Base-by-base conservation (phyloP, 2,888 invertebrate species). In the Nymphalis c-album region DNA sequence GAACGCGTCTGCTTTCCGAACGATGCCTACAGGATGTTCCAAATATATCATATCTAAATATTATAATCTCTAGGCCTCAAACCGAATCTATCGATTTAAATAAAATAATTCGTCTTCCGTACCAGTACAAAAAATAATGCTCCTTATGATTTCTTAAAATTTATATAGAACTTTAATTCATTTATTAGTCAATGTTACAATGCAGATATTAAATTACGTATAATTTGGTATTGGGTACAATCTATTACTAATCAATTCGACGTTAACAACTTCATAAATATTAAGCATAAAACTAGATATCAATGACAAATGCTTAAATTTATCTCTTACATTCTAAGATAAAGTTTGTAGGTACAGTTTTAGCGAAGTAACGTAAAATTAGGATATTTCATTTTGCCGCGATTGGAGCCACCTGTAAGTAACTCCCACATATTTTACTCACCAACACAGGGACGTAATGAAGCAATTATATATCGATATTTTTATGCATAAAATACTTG, bases 401-500 rank as follows among this genome's bases (percentile, higher is more conserved):
- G 18, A 62, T 50, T 70, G 76, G 72, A 86, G 68, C 92, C 80
- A 73, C 88, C 92, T 91, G 87, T 92, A 83, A 83, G 80, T 75
- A 77, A 88, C 90, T 91, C 91, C 90, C 91, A 91, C 92, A 91
- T 92, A 92, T 92, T 91, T 92, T 90, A 92, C 86, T 88, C 90
- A 89, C 88, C 87, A 91, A 90, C 89, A 88, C 87, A 91, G 86
- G 86, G 91, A 90, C 91, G 92, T 92, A 92, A 92, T 92, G 92
- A 92, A 92, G 92, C 92, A 92, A 92, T 92, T 92, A 92, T 92
- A 92, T 90, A 92, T 91, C 92, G 91, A 91, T 92, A 92, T 91
- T 91, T 92, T 91, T 91, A 90, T 91, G 91, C 92, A 91, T 91
- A 91, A 91, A 91, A 92, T 90, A 87, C 90, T 90, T 87, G 86